Evolutionary conservation across 2,797 vertebrate genomes (phyloP), one percentile per base, ranked within the genome.

Genomic region (Lacerta viridis): DNA sequence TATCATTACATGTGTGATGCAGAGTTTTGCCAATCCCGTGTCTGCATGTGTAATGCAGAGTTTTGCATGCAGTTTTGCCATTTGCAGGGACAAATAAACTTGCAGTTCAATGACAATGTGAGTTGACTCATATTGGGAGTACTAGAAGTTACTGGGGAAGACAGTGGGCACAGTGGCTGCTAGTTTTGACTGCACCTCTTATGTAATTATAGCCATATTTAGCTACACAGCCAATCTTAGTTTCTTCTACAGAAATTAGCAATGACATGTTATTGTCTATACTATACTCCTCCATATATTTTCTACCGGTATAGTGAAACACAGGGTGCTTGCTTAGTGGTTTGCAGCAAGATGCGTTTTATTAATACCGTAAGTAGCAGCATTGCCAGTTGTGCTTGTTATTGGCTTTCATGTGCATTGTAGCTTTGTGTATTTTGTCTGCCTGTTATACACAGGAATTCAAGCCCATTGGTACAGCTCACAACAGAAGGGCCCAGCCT

Each of bases 401-500:
- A 91, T 94, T 50, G 89, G 96, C 95, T 96, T 93, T 92, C 94
- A 93, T 93, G 96, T 96, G 96, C 97, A 93, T 94, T 97, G 94
- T 94, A 95, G 97, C 93, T 95, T 94, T 96, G 95, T 97, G 95
- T 97, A 89, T 97, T 95, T 97, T 96, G 96, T 97, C 97, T 96
- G 97, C 96, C 95, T 92, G 93, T 94, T 50, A 95, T 41, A 94
- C 94, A 91, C 97, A 99, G 99, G 98, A 99, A 94, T 98, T 96
- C 95, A 99, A 97, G 96, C 98, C 98, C 74, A 98, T 99, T 91
- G 99, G 99, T 91, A 92, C 96, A 4, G 97, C 95, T 87, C 98
- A 99, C 97, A 99, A 99, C 97, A 98, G 98, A 92, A 98, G 94
- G 96, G 98, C 98, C 95, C 97, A 98, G 95, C 99, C 99, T 80